Percentiles rank a stretch among this genome's conserved stretches.
These are phyloP conservation scores for Eubasilissa regina DNA, from an alignment of 1,140 invertebrate species.

Conservation along the genomic window DNA sequence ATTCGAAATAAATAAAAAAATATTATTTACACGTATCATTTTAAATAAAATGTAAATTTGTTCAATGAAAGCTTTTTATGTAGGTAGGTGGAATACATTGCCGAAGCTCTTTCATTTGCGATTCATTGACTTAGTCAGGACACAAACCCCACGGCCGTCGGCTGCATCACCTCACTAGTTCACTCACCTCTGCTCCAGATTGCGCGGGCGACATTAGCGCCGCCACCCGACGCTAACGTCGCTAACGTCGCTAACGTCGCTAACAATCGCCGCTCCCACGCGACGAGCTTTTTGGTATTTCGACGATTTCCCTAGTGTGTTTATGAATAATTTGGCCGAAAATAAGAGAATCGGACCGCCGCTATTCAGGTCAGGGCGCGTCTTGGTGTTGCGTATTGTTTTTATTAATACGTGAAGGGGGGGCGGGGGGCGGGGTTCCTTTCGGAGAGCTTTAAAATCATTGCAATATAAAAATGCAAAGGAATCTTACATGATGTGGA, in stretches of 20 bases:
- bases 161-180: constrained; percentile 29
- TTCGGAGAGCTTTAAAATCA: too few species aligned
- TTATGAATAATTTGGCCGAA: constrained; percentile 43
- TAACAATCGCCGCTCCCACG: constrained; percentile 26
- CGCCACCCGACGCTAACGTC: constrained; percentile 23
- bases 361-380: constrained; percentile 35
- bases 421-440: too few species aligned
- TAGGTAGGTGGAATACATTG: neutral
- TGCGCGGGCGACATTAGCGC: constrained; percentile 35
- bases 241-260: too few species aligned
- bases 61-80: too few species aligned
- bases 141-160: constrained; percentile 32
- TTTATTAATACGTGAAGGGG: constrained; percentile 1
- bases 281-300: constrained; percentile 37
- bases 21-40: neutral
- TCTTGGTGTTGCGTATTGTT: constrained; percentile 32
- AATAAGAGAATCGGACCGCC: constrained; percentile 18
- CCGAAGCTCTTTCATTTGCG: constrained; percentile 11
- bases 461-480: too few species aligned
- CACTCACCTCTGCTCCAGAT: constrained; percentile 45
- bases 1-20: neutral
- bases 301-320: constrained; percentile 25
- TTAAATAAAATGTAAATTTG: neutral
- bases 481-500: too few species aligned
- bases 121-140: constrained; percentile 37